A percentile compares a stretch with the other conserved stretches of the same genome.
phyloP scores from a whole-genome alignment of 2,113 vertebrate genomes.

The Merops nubicus region DNA sequence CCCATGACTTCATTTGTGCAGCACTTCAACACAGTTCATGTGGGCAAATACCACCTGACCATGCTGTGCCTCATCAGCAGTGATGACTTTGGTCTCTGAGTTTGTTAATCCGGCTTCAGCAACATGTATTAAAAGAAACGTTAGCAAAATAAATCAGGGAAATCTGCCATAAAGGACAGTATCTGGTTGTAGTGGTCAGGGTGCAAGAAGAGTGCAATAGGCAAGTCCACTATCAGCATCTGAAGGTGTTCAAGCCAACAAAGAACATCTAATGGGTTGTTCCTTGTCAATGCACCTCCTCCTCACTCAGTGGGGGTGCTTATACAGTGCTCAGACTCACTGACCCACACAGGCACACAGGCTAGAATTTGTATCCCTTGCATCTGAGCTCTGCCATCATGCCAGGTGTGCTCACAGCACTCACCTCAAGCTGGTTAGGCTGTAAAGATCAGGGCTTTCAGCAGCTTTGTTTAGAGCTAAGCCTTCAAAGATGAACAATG shows the following conservation, averaged over 20 bases:
- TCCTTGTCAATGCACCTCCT: background rate
- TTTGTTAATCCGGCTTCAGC: background rate
- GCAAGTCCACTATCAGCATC: background rate
- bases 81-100: background rate
- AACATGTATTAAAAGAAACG: background rate
- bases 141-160: background rate
- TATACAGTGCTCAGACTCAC: fast-evolving
- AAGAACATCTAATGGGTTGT: background rate
- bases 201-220: background rate
- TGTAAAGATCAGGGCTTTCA: background rate
- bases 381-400: background rate
- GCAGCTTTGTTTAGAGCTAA: background rate
- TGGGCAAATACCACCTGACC: background rate
- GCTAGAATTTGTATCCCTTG: background rate
- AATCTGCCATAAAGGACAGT: background rate
- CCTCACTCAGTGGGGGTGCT: background rate
- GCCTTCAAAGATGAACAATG: background rate
- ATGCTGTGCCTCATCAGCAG: background rate
- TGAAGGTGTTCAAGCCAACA: background rate
- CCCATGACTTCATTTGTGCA: background rate
- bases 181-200: background rate
- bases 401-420: background rate
- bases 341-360: background rate
- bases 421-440: background rate
- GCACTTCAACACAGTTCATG: background rate